Base-by-base conservation (phyloP, 2,888 invertebrate genomes). In the Abscondita cerata region DNA sequence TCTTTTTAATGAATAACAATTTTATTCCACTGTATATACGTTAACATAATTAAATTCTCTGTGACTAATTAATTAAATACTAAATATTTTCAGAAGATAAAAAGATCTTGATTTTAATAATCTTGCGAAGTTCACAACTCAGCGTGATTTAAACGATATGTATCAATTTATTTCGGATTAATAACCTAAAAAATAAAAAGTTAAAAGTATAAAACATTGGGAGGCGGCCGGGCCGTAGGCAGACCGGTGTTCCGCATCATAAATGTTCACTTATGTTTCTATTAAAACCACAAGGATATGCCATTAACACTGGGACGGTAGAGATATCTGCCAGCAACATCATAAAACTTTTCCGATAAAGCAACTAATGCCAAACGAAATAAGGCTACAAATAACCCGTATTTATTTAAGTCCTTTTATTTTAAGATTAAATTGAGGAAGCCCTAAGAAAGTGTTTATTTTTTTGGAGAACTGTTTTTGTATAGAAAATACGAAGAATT, bases 231-330 rank as follows among this genome's bases (percentile, higher is more conserved):
- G 48, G 40, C 44, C 20, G 46, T 54, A 25, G 36, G 31, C 46
- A 59, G 55, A 79, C 80, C 81, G 81, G 80, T 78, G 81, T 80
- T 73, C 78, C 80, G 81, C 74, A 71, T 75, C 80, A 81, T 81
- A 81, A 81, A 80, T 76, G 74, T 78, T 80, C 77, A 79, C 80
- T 80, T 81, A 81, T 81, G 81, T 80, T 81, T 80, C 79, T 78
- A 81, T 81, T 81, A 81, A 78, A 76, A 75, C 73, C 70, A 76
- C 77, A 75, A 38, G 55, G 76, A 73, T 76, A 67, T 68, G 70
- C 76, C 72, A 77, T 78, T 78, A 76, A 76, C 75, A 73, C 76
- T 70, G 70, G 69, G 52, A 68, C 66, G 69, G 59, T 60, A 68
- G 65, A 75, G 73, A 73, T 73, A 75, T 74, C 75, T 76, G 75